phyloP scores from a whole-genome alignment of 2,113 vertebrate genomes.

The Centrocercus urophasianus region DNA sequence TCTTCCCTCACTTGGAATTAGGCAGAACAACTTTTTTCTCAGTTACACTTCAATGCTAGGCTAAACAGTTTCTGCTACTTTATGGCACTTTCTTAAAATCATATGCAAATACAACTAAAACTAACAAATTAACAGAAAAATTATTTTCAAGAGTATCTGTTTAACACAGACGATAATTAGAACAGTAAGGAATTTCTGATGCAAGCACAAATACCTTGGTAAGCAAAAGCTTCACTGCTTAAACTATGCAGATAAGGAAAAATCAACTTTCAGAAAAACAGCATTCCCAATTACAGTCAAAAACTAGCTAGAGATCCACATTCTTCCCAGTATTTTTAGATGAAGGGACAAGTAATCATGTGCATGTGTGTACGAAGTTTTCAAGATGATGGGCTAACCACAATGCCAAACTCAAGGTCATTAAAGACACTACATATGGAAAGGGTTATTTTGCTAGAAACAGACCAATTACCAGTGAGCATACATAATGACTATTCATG shows the following conservation, averaged over 20 bases:
- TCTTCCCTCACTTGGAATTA: neutral
- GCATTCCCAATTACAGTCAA: neutral
- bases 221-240: neutral
- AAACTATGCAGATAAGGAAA: neutral
- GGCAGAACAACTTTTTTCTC: neutral
- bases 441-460: slow-evolving; percentile 34
- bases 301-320: neutral
- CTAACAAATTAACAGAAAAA: neutral
- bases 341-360: slow-evolving; percentile 4
- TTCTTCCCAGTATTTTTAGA: slow-evolving; percentile 48
- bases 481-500: slow-evolving; percentile 4
- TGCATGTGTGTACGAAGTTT: slow-evolving; percentile 13
- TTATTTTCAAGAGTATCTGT: neutral
- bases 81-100: neutral
- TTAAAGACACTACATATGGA: slow-evolving; percentile 23
- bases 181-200: neutral
- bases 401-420: slow-evolving; percentile 30
- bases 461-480: slow-evolving; percentile 19
- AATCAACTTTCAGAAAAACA: neutral
- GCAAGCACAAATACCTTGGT: neutral
- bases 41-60: neutral
- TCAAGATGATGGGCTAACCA: slow-evolving; percentile 10
- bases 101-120: neutral
- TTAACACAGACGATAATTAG: neutral
- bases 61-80: neutral